Base-by-base conservation (phyloP, 2,797 vertebrate species). In the Oophaga sylvatica region DNA sequence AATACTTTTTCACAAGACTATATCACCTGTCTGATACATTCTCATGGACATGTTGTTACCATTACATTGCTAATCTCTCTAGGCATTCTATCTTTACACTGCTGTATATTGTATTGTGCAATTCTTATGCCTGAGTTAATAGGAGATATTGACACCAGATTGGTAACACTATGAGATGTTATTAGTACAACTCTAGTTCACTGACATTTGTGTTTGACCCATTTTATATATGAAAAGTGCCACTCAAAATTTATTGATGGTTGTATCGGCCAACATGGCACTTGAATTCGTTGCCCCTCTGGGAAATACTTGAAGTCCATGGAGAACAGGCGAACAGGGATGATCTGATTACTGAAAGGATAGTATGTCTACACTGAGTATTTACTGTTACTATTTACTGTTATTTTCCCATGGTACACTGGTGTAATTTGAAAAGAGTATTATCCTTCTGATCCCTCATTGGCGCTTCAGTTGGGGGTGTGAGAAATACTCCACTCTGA, bases 381-480 rank as follows among this genome's bases (percentile, higher is more conserved):
- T 26, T 26, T 26, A 26, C 26, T 26, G 26, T 26, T 26, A 26
- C n/a, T 29, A 77, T 78, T 16, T 78, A 2, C 71, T 53, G 53
- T 29, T 77, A 41, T 75, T 22, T 53, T 26, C 53, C 12, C 48
- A 59, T 17, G 12, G 76, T 57, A 73, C 26, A 78, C 76, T 57
- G 48, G 22, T 17, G 22, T n/a, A 6, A 77, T n/a, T 48, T 53
- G 45, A 13, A n/a, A n/a, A 57, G 48, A 70, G 48, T 22, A 3
- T 59, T 45, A 9, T 26, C 7, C 15, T 48, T 1, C 59, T 19
- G 22, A 48, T 22, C 48, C 22, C 3, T 77, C 70, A 82, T 81
- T 87, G 79, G 78, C 29, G 65, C 41, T 35, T 45, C 22, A 65
- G 6, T 0, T 19, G 56, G 35, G 84, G 41, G 86, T 82, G 86